phyloP scores from a whole-genome alignment of 2,797 vertebrate species.

The Pipistrellus pipistrellus region DNA sequence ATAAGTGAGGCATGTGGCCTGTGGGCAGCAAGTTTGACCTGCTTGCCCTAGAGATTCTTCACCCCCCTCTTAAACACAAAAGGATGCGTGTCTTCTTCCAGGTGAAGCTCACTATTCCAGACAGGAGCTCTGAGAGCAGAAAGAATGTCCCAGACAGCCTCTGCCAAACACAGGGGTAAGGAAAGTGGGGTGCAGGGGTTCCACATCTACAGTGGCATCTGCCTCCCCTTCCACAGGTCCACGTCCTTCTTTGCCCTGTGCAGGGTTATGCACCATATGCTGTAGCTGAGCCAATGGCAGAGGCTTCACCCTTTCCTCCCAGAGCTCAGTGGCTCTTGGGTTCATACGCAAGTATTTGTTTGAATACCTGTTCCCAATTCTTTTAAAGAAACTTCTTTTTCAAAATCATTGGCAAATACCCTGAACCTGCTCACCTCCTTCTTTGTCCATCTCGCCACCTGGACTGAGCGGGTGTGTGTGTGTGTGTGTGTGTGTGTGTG shows the following conservation, averaged over 20 bases:
- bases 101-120: neutral
- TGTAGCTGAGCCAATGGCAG: neutral
- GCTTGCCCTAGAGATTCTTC: slow-evolving; percentile 20
- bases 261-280: neutral
- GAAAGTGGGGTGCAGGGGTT: neutral
- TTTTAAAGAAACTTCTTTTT: neutral
- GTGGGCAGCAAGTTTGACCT: no score
- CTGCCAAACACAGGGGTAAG: neutral
- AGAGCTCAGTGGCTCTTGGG: neutral
- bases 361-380: neutral
- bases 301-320: neutral
- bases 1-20: no score
- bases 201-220: neutral
- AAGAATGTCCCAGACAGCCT: neutral
- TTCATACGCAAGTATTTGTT: neutral
- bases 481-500: no score
- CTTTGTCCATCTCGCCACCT: neutral
- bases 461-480: no score
- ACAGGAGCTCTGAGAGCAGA: neutral
- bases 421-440: neutral
- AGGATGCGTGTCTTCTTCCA: neutral
- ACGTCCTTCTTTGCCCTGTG: neutral
- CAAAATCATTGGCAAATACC: neutral
- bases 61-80: neutral
- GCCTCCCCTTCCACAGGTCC: neutral